These are phyloP conservation scores for Butorides virescens DNA, from an alignment of 2,113 vertebrate genomes.

Conservation along the genomic window DNA sequence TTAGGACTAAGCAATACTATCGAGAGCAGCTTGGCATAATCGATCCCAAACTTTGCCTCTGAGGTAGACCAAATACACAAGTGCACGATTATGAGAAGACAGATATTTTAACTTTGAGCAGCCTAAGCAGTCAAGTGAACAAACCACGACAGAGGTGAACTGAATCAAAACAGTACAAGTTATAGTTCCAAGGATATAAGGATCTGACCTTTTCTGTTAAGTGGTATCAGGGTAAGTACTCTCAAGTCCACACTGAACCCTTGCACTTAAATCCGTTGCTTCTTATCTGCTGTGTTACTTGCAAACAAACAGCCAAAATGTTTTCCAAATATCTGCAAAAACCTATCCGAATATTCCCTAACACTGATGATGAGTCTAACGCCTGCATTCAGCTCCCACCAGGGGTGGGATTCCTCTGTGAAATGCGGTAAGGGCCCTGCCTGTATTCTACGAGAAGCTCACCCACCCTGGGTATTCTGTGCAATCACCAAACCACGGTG, in stretches of 20 bases:
- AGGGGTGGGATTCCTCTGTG: neutral
- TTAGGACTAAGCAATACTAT: neutral
- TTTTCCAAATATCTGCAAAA: neutral
- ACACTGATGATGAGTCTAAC: neutral
- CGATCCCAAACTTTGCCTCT: neutral
- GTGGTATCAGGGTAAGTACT: neutral
- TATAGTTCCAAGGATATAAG: neutral
- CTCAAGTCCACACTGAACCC: neutral
- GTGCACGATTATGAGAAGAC: neutral
- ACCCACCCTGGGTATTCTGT: neutral
- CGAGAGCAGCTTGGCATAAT: neutral
- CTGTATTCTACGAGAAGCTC: neutral
- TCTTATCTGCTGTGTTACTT: neutral
- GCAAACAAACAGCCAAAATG: neutral
- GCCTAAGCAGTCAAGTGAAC: neutral
- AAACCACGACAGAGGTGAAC: neutral
- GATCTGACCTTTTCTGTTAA: neutral
- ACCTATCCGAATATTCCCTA: neutral
- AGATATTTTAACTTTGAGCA: neutral
- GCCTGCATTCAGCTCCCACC: neutral
- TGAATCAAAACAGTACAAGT: neutral
- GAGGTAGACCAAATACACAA: neutral
- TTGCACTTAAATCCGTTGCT: neutral
- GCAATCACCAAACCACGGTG: fast-evolving
- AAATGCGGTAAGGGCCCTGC: neutral